Evolutionary conservation across 2,888 invertebrate genomes (phyloP).

Genomic region (Elysia crispata): DNA sequence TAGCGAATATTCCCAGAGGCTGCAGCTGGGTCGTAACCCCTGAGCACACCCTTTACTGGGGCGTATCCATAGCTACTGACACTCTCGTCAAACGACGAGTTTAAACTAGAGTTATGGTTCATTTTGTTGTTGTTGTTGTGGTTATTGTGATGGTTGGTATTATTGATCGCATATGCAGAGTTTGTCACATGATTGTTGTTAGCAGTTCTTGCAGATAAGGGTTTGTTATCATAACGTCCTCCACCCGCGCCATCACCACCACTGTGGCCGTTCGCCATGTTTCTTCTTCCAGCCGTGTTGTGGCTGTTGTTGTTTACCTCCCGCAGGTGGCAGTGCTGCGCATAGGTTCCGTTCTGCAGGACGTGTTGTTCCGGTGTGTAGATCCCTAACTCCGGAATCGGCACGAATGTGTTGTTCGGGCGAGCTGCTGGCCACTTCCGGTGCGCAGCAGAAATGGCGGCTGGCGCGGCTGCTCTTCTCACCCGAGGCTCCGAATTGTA

Average conservation of each 20-base stretch:
- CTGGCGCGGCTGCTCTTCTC: neutral
- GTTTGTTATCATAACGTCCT: too few species aligned
- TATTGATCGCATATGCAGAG: neutral
- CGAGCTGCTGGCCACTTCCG: neutral
- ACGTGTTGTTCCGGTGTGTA: slow-evolving; percentile 48
- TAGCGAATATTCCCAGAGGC: neutral
- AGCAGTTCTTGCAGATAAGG: too few species aligned
- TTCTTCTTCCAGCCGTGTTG: neutral
- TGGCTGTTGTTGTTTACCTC: slow-evolving; percentile 33
- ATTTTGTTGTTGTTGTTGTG: neutral
- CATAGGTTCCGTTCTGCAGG: slow-evolving; percentile 47
- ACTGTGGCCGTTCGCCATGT: too few species aligned
- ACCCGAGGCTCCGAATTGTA: slow-evolving; percentile 25
- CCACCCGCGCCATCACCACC: too few species aligned
- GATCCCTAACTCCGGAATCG: slow-evolving; percentile 48
- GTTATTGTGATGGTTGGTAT: neutral
- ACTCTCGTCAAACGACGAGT: slow-evolving; percentile 44
- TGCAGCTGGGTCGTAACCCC: neutral
- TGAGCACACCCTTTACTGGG: neutral
- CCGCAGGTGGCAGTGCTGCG: slow-evolving; percentile 44
- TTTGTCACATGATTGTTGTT: too few species aligned
- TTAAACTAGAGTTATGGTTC: slow-evolving; percentile 31
- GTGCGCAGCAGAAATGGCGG: neutral
- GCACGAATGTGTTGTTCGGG: slow-evolving; percentile 33
- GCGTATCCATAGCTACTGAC: slow-evolving; percentile 10